Conservation (phyloP, 2,888 invertebrate species). For the Ophion obscuratus region DNA sequence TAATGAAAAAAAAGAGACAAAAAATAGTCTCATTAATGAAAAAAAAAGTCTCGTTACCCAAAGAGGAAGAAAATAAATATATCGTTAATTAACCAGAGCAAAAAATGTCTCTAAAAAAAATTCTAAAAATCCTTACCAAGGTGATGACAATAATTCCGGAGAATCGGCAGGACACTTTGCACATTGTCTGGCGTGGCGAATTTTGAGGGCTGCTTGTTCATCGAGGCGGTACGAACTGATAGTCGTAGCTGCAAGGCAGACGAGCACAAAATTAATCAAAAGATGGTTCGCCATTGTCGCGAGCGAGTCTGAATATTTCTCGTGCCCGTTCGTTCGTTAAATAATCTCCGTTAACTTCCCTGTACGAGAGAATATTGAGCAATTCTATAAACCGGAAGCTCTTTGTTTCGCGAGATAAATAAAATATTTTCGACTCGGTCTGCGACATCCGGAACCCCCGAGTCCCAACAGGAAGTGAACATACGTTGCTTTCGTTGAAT, state of each 20-base stretch:
- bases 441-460: not conserved
- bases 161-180: conserved; percentile 68
- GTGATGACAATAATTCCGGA: conserved; percentile 66
- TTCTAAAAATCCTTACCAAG: conserved; percentile 67
- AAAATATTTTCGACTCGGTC: conserved; percentile 14
- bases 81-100: not conserved
- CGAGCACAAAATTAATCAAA: conserved; percentile 15
- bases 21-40: no score
- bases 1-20: no score
- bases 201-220: not conserved
- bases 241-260: conserved; percentile 7
- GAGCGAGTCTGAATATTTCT: conserved; percentile 15
- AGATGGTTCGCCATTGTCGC: conserved; percentile 43
- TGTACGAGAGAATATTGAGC: conserved; percentile 37
- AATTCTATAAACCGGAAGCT: conserved; percentile 6
- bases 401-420: conserved; percentile 20
- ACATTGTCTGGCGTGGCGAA: conserved; percentile 56
- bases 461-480: conserved; percentile 18
- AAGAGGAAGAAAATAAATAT: no score
- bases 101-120: not conserved
- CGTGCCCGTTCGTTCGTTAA: conserved; percentile 43
- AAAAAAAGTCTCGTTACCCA: no score
- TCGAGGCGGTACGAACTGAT: not conserved
- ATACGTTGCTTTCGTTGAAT: not conserved
- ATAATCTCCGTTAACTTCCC: conserved; percentile 51